Conservation (phyloP, 2,113 vertebrate genomes). For the Seriola dumerili region DNA sequence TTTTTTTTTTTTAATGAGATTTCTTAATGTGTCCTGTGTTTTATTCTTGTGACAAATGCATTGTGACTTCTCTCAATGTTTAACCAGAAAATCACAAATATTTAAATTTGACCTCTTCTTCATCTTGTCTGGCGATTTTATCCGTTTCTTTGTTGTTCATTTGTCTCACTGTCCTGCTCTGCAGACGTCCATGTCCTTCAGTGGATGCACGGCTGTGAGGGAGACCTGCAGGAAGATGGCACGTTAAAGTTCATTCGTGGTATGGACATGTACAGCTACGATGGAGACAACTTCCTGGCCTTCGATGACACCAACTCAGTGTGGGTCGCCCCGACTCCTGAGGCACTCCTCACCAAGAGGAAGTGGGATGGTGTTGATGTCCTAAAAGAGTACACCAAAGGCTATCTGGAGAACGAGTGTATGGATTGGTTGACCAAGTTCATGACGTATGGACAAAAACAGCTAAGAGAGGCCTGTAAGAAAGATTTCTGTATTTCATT, state of each 20-base stretch:
- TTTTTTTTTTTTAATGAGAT: too few relatives aligned
- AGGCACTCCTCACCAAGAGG: constrained; percentile 44
- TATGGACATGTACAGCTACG: constrained; percentile 75
- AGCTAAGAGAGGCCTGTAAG: background rate
- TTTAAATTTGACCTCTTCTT: too few relatives aligned
- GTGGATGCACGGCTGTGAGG: constrained; percentile 76
- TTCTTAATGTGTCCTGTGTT: too few relatives aligned
- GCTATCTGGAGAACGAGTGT: constrained; percentile 80
- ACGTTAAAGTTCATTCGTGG: fast-evolving
- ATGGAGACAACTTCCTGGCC: constrained; percentile 73
- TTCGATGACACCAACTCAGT: constrained; percentile 23
- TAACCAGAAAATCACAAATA: too few relatives aligned
- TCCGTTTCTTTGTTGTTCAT: background rate
- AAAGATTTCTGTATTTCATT: background rate
- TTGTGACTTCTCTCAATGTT: too few relatives aligned
- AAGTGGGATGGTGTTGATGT: constrained; percentile 71
- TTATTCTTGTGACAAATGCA: too few relatives aligned
- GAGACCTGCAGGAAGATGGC: fast-evolving
- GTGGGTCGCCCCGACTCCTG: constrained; percentile 43
- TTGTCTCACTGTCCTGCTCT: background rate
- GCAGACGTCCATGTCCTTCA: constrained; percentile 72
- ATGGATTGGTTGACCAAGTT: constrained; percentile 69
- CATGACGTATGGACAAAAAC: fast-evolving
- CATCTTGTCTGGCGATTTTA: background rate
- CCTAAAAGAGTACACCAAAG: constrained; percentile 78